A percentile compares a stretch with the other conserved stretches of the same genome.
Evolutionary conservation across 2,113 vertebrate genomes (phyloP).

Genomic region (Gila orcuttii): DNA sequence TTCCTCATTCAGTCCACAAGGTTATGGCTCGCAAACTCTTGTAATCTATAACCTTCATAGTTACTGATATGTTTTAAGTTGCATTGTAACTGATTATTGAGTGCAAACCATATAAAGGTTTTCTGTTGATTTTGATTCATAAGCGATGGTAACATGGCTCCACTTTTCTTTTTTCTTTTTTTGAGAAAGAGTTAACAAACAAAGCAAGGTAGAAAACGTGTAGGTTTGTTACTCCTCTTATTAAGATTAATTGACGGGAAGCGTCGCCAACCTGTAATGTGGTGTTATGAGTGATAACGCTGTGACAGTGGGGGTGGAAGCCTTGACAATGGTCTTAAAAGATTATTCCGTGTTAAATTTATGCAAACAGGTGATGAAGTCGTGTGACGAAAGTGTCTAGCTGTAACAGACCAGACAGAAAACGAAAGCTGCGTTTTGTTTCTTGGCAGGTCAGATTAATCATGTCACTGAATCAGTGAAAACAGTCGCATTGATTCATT

Average conservation of each 20-base stretch:
- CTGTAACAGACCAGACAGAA: not conserved
- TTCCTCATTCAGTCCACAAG: not conserved
- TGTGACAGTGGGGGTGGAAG: not conserved
- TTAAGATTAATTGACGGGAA: not conserved
- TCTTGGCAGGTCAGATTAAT: not conserved
- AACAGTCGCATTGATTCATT: not conserved
- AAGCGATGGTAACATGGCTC: not conserved
- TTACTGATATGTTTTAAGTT: not conserved
- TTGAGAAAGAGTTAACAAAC: not conserved
- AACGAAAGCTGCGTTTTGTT: not conserved
- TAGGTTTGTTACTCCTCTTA: not conserved
- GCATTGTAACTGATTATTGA: not conserved
- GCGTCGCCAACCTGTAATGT: not conserved
- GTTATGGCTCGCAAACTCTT: not conserved
- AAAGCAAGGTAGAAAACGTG: not conserved
- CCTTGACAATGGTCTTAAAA: not conserved
- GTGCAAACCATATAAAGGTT: not conserved
- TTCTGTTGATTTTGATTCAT: not conserved
- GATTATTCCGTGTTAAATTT: not conserved
- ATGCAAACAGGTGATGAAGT: not conserved
- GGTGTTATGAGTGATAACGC: not conserved
- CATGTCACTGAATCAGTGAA: not conserved
- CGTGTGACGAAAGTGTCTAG: not conserved
- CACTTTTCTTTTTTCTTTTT: not conserved
- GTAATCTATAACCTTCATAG: not conserved